These are phyloP conservation scores for Pachymerium ferrugineum DNA, from an alignment of 2,888 invertebrate species.

Conservation along the genomic window DNA sequence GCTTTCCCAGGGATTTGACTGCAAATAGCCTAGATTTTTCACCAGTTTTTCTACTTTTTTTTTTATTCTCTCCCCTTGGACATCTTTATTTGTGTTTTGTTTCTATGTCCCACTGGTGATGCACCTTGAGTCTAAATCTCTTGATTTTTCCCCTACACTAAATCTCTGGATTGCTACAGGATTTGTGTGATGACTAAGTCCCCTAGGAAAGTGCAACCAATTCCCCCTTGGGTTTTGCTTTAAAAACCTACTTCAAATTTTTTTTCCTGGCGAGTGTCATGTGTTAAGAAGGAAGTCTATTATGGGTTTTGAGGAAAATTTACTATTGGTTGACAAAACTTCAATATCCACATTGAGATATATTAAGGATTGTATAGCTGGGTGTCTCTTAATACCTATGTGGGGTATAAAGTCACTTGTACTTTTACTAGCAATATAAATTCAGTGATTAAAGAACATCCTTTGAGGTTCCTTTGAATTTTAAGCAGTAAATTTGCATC, in stretches of 20 bases:
- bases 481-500: no score
- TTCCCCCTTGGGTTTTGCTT: slow-evolving; percentile 1
- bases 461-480: no score
- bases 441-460: no score
- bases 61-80: neutral
- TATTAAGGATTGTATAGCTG: no score
- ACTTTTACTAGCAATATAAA: no score
- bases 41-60: neutral
- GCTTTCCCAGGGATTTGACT: neutral
- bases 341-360: no score
- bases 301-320: no score
- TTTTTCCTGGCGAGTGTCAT: neutral
- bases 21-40: slow-evolving; percentile 23
- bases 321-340: no score
- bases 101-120: neutral
- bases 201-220: slow-evolving; percentile 15
- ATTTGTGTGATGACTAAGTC: slow-evolving; percentile 24
- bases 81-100: slow-evolving; percentile 24
- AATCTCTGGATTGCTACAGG: slow-evolving; percentile 6
- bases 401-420: no score
- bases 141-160: neutral
- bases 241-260: slow-evolving; percentile 7
- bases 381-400: no score
- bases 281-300: no score
- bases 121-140: slow-evolving; percentile 16